Base-by-base conservation (phyloP, 2,888 invertebrate species). In the Andrena haemorrhoa region DNA sequence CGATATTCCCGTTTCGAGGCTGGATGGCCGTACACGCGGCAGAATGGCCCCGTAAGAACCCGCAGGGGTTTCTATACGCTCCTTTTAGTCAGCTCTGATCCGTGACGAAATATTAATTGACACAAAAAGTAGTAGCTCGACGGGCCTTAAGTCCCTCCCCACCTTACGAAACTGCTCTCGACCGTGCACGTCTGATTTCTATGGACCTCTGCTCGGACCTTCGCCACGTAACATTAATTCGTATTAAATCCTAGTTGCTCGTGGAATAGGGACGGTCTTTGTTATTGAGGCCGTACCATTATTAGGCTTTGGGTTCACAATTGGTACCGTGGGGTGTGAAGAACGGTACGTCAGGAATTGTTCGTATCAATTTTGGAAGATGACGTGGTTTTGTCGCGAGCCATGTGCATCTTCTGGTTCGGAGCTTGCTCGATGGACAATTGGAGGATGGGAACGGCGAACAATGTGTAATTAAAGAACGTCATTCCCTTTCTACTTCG, bases 71-170 rank as follows among this genome's bases (percentile, higher is more conserved):
- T 85, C 80, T 79, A 69, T 82, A 84, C 70, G 83, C 77, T 87
- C 86, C 81, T 89, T 86, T 87, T 86, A 88, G 86, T 74, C 82
- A 83, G 83, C 81, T 87, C 86, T 80, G 89, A 89, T 89, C 89
- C 90, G 84, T 91, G 88, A 91, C 90, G 91, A 92, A 92, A 91
- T 92, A 92, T 92, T 92, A 91, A 92, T 92, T 91, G 91, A 90
- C 87, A 89, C 86, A 90, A 92, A 91, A 90, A 92, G 86, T 83
- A 84, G 88, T 83, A 80, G 84, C 84, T 72, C 64, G 68, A 10
- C 72, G 47, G 61, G 58, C 75, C 63, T 68, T 68, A 53, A 75
- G 64, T 63, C 61, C 51, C 77, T 56, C 76, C 75, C 60, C 74
- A 83, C 66, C 88, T 88, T 88, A 76, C 83, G 82, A 88, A 88